Conservation (phyloP, 2,797 vertebrate species). For the Sitta carolinensis region DNA sequence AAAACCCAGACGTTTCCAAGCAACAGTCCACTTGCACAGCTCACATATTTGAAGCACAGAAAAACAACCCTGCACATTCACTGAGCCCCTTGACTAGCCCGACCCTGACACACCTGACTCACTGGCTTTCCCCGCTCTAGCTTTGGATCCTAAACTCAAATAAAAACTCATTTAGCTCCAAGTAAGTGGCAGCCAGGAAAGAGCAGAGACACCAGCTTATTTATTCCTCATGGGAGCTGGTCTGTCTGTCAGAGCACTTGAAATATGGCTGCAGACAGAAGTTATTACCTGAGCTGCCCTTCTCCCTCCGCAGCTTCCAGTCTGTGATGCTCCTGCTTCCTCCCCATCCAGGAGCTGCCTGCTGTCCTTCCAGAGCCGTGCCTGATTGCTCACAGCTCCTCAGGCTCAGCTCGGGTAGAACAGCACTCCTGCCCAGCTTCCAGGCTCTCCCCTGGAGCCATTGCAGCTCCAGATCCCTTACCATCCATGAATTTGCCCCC, state of each 20-base stretch:
- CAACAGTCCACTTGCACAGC: background rate
- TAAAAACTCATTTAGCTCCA: background rate
- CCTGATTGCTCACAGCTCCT: background rate
- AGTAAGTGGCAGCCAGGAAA: background rate
- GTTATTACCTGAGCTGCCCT: background rate
- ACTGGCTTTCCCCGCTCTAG: accelerated
- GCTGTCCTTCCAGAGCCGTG: background rate
- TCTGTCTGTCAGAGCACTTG: background rate
- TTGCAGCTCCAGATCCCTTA: background rate
- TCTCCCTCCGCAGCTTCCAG: background rate
- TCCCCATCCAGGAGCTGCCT: background rate
- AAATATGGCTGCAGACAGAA: background rate
- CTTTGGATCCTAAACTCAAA: background rate
- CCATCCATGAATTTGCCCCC: background rate
- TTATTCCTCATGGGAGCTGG: background rate
- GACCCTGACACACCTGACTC: background rate
- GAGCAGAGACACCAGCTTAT: background rate
- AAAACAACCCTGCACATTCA: background rate
- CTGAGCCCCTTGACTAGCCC: accelerated
- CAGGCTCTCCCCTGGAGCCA: background rate
- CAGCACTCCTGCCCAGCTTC: background rate
- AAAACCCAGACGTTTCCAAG: background rate
- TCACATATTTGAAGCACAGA: accelerated
- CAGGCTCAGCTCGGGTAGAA: accelerated
- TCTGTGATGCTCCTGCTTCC: background rate